Percentiles rank a stretch among this genome's conserved stretches.
These are phyloP conservation scores for Drosophila neocordata DNA, from an alignment of 1,140 invertebrate genomes.

Conservation along the genomic window DNA sequence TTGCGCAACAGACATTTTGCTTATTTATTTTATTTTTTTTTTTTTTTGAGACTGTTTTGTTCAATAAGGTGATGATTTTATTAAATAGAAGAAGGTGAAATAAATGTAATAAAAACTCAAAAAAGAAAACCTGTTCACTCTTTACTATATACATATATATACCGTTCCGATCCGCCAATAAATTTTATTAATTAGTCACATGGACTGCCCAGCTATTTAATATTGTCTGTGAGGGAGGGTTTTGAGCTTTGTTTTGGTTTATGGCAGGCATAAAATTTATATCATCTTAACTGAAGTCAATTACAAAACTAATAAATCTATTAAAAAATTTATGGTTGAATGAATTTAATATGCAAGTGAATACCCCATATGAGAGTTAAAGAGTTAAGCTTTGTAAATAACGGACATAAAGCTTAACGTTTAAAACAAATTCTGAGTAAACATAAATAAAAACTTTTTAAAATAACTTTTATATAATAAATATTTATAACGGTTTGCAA, in stretches of 20 bases:
- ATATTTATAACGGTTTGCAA: no score
- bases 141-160: not conserved
- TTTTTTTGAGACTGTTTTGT: constrained; percentile 21
- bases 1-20: constrained; percentile 18
- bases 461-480: no score
- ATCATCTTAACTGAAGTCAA: constrained; percentile 30
- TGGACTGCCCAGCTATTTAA: constrained; percentile 6
- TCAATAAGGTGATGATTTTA: constrained; percentile 69
- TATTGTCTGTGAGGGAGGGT: constrained; percentile 41
- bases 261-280: constrained; percentile 52
- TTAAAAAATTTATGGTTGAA: constrained; percentile 31
- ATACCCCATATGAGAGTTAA: not conserved
- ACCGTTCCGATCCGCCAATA: constrained; percentile 16
- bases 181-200: constrained; percentile 52
- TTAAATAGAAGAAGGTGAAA: constrained; percentile 39
- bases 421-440: no score
- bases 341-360: constrained; percentile 30
- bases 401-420: no score
- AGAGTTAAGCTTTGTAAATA: not conserved
- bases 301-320: constrained; percentile 61
- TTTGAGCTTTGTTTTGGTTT: constrained; percentile 27
- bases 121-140: not conserved
- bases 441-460: no score
- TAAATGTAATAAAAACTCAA: constrained; percentile 41
- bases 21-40: not conserved